phyloP scores from a whole-genome alignment of 2,113 vertebrate genomes.

The Upupa epops region DNA sequence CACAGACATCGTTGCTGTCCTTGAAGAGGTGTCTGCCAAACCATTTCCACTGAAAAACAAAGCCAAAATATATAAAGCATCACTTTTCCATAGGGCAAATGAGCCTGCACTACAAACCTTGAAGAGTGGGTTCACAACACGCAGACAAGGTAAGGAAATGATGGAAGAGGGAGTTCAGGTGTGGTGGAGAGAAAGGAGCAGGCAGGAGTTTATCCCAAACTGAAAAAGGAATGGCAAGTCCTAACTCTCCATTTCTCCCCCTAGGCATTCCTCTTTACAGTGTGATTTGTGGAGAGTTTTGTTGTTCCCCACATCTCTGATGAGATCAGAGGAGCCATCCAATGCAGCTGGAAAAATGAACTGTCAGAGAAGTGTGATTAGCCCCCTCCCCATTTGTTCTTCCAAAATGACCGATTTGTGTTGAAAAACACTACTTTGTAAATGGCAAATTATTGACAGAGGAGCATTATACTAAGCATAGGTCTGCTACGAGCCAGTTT shows the following conservation, averaged over 20 bases:
- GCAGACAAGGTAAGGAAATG: not conserved
- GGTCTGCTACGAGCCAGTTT: not conserved
- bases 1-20: slow-evolving; percentile 11
- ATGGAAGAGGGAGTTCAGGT: not conserved
- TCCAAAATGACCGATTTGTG: not conserved
- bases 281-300: not conserved
- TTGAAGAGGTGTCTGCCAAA: slow-evolving; percentile 24
- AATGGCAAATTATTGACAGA: not conserved
- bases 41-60: not conserved
- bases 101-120: not conserved
- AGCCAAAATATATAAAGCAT: not conserved
- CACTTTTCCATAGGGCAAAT: not conserved
- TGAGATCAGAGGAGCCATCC: not conserved
- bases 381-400: not conserved
- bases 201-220: not conserved
- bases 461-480: not conserved
- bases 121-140: rapidly evolving
- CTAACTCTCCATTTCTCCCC: not conserved
- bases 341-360: not conserved
- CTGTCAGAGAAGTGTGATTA: not conserved
- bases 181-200: not conserved
- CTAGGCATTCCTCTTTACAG: not conserved
- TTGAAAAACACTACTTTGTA: not conserved
- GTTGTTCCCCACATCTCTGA: not conserved
- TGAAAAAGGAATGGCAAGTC: not conserved